Base-by-base conservation (phyloP, 64 coral and sea anemone species). In the Pachyseris speciosa region DNA sequence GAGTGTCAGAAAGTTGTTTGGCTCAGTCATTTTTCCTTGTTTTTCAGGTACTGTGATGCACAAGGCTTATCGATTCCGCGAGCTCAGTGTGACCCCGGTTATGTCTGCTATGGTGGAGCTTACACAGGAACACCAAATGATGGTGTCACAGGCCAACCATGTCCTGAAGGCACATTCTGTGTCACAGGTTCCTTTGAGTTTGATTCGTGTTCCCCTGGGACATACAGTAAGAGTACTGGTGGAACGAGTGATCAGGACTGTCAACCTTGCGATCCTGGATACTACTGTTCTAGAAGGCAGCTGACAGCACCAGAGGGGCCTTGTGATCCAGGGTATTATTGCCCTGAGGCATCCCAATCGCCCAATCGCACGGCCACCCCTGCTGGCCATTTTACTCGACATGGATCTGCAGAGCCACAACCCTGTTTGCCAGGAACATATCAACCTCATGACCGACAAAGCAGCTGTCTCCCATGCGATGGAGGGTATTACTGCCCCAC, bases 201-300 rank as follows among this genome's bases (percentile, higher is more conserved):
- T 74, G 81, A 93, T 44, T 95, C 97, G 47, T 99, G 97, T 67
- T 89, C 76, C 7, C 80, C 86, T 83, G 94, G 97, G 1, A 95
- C 91, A 64, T 94, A 94, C 57, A 98, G 95, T 84, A 94, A 98
- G 39, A 94, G 95, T 25, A 78, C 87, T 33, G 97, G 97, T 43
- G 97, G 94, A 13, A 99, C 97, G 59, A 99, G 95, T 57, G 93
- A 99, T 75, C 94, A 93, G 44, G 97, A 99, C n/a, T 99, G 97
- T 72, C 90, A 93, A 48, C 29, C 76, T 43, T 99, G 97, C 32
- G 94, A 99, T 63, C 84, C 78, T 27, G 97, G 97, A 2, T 99
- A 95, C 67, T 99, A 87, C 72, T 99, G 97, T 69, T 85, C 89
- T 2, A 77, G 28, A 47, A 86, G 89, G 74, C 87, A 83, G n/a